A percentile compares a stretch with the other conserved stretches of the same genome.
Evolutionary conservation across 2,797 vertebrate genomes (phyloP).

Genomic region (Eulemur albifrons): DNA sequence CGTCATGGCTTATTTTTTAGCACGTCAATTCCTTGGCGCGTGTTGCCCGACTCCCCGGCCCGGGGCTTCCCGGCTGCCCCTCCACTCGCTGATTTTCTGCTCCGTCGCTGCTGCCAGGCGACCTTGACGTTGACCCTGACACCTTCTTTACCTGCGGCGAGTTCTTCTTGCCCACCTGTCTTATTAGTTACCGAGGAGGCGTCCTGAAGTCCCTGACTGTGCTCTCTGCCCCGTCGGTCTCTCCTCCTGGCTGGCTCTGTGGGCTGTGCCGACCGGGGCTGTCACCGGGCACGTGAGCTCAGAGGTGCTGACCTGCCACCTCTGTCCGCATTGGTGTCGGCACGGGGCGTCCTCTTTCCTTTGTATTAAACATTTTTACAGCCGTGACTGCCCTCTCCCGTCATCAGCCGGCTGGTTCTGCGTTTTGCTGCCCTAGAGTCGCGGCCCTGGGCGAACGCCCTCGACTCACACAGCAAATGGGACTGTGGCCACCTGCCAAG

Average conservation of each 20-base stretch:
- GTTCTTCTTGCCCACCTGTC: not conserved
- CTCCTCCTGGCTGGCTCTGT: not conserved
- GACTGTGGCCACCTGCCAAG: not conserved
- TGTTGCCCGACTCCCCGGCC: not conserved
- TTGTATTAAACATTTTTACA: not conserved
- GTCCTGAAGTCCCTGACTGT: not conserved
- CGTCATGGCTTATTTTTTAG: not conserved
- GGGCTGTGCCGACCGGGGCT: accelerated
- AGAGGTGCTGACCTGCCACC: accelerated
- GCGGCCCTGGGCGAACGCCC: not conserved
- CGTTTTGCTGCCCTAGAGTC: too few species aligned
- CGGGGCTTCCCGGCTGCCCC: not conserved
- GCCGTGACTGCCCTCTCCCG: too few species aligned
- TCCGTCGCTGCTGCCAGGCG: not conserved
- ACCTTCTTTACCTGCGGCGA: not conserved
- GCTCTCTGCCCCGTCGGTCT: not conserved
- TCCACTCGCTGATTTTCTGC: not conserved
- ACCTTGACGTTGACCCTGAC: not conserved
- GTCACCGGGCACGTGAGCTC: accelerated
- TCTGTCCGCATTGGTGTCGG: accelerated
- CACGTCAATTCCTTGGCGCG: not conserved
- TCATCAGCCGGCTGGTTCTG: not conserved
- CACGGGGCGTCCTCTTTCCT: accelerated
- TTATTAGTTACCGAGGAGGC: accelerated
- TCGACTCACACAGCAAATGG: not conserved